Evolutionary conservation across 2,888 invertebrate species (phyloP).

Genomic region (Amphipoea oculea): DNA sequence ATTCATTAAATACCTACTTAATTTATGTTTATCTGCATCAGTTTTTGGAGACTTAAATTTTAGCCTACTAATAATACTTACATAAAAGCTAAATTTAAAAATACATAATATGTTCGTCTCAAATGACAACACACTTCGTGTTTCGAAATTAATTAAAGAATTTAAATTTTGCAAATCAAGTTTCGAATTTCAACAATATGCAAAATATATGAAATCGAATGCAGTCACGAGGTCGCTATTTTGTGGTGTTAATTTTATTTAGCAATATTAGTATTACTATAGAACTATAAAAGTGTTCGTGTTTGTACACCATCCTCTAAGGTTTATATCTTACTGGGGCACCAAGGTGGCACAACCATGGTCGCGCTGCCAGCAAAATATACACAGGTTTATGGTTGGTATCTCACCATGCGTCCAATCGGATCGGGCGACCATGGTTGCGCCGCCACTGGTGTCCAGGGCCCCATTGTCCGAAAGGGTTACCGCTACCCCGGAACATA

Average conservation of each 20-base stretch:
- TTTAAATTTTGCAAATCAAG: constrained; percentile 59
- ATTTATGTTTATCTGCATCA: not conserved
- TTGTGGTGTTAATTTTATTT: constrained; percentile 48
- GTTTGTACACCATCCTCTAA: not conserved
- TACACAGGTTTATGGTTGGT: no score
- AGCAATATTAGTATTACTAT: constrained; percentile 43
- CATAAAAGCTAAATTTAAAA: constrained; percentile 10
- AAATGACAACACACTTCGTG: constrained; percentile 24
- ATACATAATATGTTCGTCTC: constrained; percentile 16
- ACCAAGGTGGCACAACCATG: no score
- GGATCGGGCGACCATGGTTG: no score
- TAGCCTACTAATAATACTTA: constrained; percentile 1
- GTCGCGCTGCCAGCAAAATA: no score
- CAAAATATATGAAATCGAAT: constrained; percentile 63
- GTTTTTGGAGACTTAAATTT: not conserved
- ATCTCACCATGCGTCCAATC: no score
- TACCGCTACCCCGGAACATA: no score
- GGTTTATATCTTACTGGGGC: not conserved
- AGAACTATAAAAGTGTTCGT: constrained; percentile 2
- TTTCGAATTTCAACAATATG: constrained; percentile 65
- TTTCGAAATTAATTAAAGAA: constrained; percentile 58
- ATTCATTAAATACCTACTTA: not conserved
- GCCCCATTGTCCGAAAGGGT: no score
- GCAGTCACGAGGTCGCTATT: constrained; percentile 55
- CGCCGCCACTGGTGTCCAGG: no score